Conservation (phyloP, 2,888 invertebrate genomes). For the Alentia gelatinosa region DNA sequence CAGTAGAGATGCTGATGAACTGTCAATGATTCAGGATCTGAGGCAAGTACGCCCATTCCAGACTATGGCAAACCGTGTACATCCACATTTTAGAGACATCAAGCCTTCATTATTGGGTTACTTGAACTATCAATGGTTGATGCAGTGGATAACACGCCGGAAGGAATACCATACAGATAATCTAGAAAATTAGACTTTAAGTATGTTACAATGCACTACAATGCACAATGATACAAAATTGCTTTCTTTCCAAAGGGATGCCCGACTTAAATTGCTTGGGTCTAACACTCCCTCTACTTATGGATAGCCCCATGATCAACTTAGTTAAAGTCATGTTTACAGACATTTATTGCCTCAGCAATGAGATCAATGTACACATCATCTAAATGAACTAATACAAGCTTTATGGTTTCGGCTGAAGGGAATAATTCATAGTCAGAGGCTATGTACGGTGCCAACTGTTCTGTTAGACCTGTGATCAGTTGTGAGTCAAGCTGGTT, state of each 20-base stretch:
- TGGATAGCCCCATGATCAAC: too few species aligned
- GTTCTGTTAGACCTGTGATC: neutral
- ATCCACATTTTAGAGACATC: neutral
- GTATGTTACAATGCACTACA: too few species aligned
- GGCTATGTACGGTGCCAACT: neutral
- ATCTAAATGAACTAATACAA: neutral
- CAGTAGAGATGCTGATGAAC: neutral
- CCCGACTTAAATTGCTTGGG: too few species aligned
- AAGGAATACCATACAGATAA: neutral
- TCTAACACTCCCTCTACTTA: too few species aligned
- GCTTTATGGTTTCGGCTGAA: neutral
- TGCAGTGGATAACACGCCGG: neutral
- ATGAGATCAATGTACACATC: neutral
- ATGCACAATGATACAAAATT: too few species aligned
- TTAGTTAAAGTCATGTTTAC: neutral
- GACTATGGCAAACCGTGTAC: neutral
- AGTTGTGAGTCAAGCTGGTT: too few species aligned
- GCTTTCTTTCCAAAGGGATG: too few species aligned
- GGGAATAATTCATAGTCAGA: neutral
- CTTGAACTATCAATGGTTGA: neutral
- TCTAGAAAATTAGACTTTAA: conserved; percentile 27
- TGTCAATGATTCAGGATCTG: neutral
- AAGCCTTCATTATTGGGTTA: neutral
- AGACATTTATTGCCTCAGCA: neutral
- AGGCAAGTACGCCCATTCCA: neutral